Conservation (phyloP, 2,888 invertebrate genomes). For the Melanophora roralis region DNA sequence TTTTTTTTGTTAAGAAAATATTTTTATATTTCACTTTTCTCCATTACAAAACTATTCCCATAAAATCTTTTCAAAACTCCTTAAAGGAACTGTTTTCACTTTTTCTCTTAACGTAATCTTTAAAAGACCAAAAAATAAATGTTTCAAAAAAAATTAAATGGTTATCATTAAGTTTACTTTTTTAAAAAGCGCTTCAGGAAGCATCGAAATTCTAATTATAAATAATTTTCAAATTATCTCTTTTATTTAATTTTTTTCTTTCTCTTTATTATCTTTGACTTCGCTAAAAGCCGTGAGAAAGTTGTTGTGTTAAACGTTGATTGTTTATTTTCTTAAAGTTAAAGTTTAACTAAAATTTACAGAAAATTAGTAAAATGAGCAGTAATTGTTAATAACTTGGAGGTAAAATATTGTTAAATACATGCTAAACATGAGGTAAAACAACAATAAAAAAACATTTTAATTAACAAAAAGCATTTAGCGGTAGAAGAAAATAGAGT, state of each 20-base stretch:
- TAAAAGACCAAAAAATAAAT: too few species aligned
- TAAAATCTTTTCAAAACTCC: neutral
- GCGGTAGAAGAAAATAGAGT: too few species aligned
- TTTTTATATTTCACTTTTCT: too few species aligned
- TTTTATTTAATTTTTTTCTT: neutral
- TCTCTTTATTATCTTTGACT: neutral
- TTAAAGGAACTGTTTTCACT: neutral
- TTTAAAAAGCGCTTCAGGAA: conserved; percentile 36
- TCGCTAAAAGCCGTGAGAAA: conserved; percentile 54
- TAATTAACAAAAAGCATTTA: conserved; percentile 4
- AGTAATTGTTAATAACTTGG: conserved; percentile 51
- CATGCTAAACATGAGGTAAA: neutral
- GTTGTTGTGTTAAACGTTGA: conserved; percentile 31
- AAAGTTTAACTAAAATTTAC: conserved; percentile 42
- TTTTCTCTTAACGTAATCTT: neutral
- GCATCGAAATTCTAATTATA: conserved; percentile 44
- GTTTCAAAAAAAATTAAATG: conserved; percentile 22
- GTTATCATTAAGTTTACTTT: conserved; percentile 5
- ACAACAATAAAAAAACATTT: neutral
- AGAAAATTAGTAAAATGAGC: conserved; percentile 55
- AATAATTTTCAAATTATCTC: conserved; percentile 26
- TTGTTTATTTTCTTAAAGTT: conserved; percentile 17
- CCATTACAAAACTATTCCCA: conserved; percentile 10
- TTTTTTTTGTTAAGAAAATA: too few species aligned
- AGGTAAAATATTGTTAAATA: conserved; percentile 38